Base-by-base conservation (phyloP, 2,888 invertebrate genomes). In the Rhaphigaster nebulosa region DNA sequence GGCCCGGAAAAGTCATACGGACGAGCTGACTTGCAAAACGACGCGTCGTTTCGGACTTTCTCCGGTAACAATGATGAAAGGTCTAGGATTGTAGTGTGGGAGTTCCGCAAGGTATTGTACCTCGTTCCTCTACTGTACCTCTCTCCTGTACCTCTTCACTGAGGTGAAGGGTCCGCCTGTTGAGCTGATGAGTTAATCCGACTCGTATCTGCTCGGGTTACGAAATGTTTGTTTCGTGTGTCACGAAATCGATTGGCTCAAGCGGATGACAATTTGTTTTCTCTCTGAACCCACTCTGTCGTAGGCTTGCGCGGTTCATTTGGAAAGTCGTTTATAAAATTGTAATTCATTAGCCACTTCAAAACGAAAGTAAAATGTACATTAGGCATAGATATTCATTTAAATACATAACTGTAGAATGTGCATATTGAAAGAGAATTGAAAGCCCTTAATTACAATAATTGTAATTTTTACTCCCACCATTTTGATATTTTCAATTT, bases 201-300 rank as follows among this genome's bases (percentile, higher is more conserved):
- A 13, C 41, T 41, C 80, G 41, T 23, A 76, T 41, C 80, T 45
- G 1, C 1, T 15, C 34, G 41, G 20, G 45, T 84, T 84, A 50
- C 84, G 45, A 41, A 84, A 84, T 84, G 84, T 45, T 84, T 84
- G 26, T 26, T 41, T 80, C 80, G 80, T 80, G 80, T 80, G 84
- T 84, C 84, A 84, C 84, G 84, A 84, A 84, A 84, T 84, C 84
- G 84, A 84, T 84, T 84, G 84, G 84, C 84, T 18, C 20, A 26
- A 45, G 45, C 45, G n/a, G 84, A 50, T 84, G 84, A 84, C 84
- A 84, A 45, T 84, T 84, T 84, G 84, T 84, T 84, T 50, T 84
- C 45, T 84, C 45, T 84, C n/a, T 8, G 1, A 38, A 38, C 38
- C 38, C 20, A 38, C 23, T 65, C 29, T 34, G 65, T 65, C 65